Percentiles rank a stretch among this genome's conserved stretches.
phyloP scores from a whole-genome alignment of 2,113 vertebrate genomes.

The Thalassarche chlororhynchos region DNA sequence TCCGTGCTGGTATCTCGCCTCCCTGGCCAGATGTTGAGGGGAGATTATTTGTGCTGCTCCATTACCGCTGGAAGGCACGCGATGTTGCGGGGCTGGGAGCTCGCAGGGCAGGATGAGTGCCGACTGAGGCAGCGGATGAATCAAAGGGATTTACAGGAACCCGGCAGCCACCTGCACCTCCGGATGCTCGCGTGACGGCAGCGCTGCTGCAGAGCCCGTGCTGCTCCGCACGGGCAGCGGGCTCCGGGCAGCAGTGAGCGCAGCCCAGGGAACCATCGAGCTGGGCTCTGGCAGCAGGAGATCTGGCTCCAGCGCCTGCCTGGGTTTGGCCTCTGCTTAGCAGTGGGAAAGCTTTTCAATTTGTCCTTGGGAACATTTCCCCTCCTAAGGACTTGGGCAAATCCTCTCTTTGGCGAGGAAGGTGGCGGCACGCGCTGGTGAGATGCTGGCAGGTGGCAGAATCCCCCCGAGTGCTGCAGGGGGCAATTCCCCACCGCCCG shows the following conservation, averaged over 20 bases:
- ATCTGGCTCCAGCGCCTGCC: not conserved
- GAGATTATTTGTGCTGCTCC: not conserved
- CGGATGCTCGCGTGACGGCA: not conserved
- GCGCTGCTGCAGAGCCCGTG: not conserved
- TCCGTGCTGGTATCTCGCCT: fast-evolving
- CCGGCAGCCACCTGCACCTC: not conserved
- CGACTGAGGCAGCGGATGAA: not conserved
- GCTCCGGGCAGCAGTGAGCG: not conserved
- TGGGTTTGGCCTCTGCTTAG: not conserved
- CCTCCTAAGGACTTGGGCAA: not conserved
- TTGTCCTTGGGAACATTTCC: not conserved
- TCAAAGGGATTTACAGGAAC: not conserved
- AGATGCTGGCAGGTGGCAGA: not conserved
- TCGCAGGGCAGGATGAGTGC: not conserved
- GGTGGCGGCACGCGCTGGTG: not conserved
- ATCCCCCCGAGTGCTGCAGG: fast-evolving
- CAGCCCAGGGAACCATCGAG: not conserved
- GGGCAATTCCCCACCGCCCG: not conserved
- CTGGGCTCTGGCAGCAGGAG: not conserved
- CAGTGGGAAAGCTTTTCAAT: not conserved
- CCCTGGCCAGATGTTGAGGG: not conserved
- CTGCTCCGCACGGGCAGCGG: not conserved
- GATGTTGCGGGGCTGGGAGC: not conserved
- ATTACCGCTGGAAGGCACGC: not conserved
- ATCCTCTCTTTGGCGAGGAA: not conserved